phyloP scores from a whole-genome alignment of 2,888 invertebrate genomes.

The Rhabditoides inermis region DNA sequence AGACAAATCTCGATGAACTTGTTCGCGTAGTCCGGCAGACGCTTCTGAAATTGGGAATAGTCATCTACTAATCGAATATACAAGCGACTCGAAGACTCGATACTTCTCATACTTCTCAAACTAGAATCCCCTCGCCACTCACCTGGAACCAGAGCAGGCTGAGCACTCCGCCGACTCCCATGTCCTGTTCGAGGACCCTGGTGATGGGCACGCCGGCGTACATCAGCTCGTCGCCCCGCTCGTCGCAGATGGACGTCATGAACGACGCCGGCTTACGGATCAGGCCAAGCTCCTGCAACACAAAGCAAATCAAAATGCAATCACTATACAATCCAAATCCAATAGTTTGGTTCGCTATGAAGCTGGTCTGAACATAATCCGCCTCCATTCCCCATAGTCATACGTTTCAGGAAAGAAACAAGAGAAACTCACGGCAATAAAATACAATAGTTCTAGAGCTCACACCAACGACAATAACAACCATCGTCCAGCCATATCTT shows the following conservation, averaged over 20 bases:
- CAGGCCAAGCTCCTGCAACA: conserved; percentile 75
- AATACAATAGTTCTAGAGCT: no score
- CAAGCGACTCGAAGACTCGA: not conserved
- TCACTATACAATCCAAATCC: no score
- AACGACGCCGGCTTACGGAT: conserved; percentile 98
- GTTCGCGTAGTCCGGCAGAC: conserved; percentile 78
- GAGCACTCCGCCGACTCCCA: conserved; percentile 95
- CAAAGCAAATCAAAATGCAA: no score
- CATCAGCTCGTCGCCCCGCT: conserved; percentile 67
- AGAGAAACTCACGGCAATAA: no score
- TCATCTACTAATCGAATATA: no score
- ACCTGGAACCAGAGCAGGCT: conserved; percentile 96
- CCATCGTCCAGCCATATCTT: no score
- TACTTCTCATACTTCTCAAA: not conserved
- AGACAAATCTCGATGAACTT: conserved; percentile 98
- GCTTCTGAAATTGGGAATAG: conserved; percentile 27
- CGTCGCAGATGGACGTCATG: conserved; percentile 98
- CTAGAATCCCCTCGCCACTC: conserved; percentile 29
- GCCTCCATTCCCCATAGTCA: no score
- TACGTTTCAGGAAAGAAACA: no score
- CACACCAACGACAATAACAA: no score
- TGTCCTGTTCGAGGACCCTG: conserved; percentile 76
- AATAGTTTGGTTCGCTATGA: no score
- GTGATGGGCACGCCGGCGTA: conserved; percentile 85
- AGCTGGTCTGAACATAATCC: no score